Base-by-base conservation (phyloP, 2,888 invertebrate genomes). In the Melipona bicolor region DNA sequence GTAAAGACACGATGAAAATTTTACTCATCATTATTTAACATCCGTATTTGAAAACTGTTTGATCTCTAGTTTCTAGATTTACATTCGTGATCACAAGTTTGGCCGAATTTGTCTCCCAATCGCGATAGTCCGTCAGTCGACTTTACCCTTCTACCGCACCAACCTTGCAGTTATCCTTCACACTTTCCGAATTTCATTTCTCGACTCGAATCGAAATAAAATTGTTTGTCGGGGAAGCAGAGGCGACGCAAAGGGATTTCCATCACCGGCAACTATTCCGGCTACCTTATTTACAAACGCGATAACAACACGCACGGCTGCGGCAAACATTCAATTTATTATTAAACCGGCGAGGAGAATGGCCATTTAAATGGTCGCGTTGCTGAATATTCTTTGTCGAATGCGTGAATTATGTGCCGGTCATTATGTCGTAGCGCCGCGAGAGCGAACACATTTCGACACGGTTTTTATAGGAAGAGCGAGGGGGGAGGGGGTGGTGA, bases 371-470 rank as follows among this genome's bases (percentile, higher is more conserved):
- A 72, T 65, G 19, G 64, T n/a, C 32, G 13, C 71, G 59, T 9
- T 67, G 24, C n/a, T n/a, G 79, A 75, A 32, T 17, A 32, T 24
- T 54, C 77, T 79, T 43, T 65, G 74, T 84, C 81, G 76, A 68
- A 81, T 67, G 78, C 56, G 71, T 54, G 80, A 88, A 87, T 88
- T 79, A 83, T 77, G 77, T 83, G 64, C 61, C 61, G 56, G 75
- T 73, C 61, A 79, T 75, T 76, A 81, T 59, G 83, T 77, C n/a
- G 56, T 68, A 70, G 54, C 65, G 67, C 36, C 61, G 77, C 69
- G 50, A 27, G 36, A 50, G 62, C 76, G 73, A 77, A 79, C 79
- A 79, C 79, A 82, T 87, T 84, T 84, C 73, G 79, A 83, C 82
- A 71, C 70, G 74, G 65, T 73, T 80, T 86, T 85, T 81, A 67